Evolutionary conservation across 2,797 vertebrate genomes (phyloP).

Genomic region (Gallirallus australis): DNA sequence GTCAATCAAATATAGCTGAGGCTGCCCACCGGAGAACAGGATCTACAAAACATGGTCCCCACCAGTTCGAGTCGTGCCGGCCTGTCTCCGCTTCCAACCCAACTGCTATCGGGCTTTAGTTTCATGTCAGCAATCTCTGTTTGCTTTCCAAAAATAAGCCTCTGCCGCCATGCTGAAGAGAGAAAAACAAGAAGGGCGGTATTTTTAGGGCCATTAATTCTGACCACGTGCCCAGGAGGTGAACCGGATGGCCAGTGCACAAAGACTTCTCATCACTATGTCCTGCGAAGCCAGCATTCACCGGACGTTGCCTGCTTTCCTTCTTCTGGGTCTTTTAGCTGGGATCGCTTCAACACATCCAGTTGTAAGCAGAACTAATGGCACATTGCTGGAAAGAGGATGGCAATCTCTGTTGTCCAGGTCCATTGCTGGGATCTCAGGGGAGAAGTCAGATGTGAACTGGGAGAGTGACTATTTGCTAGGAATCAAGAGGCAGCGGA

Average conservation of each 20-base stretch:
- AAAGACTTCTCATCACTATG: conserved; percentile 95
- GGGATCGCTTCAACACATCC: conserved; percentile 85
- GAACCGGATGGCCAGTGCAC: conserved; percentile 93
- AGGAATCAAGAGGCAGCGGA: conserved; percentile 95
- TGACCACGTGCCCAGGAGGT: conserved; percentile 95
- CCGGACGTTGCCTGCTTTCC: conserved; percentile 85
- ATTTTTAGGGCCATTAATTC: conserved; percentile 99
- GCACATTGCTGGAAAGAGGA: conserved; percentile 86
- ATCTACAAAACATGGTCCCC: conserved; percentile 91
- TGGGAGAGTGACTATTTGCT: conserved; percentile 96
- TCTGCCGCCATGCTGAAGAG: conserved; percentile 92
- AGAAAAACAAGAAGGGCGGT: conserved; percentile 96
- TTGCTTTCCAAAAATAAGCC: conserved; percentile 96
- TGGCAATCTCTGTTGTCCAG: conserved; percentile 93
- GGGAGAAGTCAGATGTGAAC: conserved; percentile 88
- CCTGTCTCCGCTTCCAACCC: conserved; percentile 66
- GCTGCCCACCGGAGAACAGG: conserved; percentile 72
- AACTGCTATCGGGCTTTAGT: conserved; percentile 85
- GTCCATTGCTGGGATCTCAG: conserved; percentile 89
- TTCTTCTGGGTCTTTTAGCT: conserved; percentile 87
- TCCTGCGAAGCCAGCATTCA: conserved; percentile 87
- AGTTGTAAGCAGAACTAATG: conserved; percentile 84
- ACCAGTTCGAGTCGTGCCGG: conserved; percentile 82
- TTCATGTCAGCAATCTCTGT: conserved; percentile 91
- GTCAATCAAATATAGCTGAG: conserved; percentile 72